Percentiles rank a stretch among this genome's conserved stretches.
Conservation (phyloP, 1,140 invertebrate species). For the Cardiocondyla obscurior region DNA sequence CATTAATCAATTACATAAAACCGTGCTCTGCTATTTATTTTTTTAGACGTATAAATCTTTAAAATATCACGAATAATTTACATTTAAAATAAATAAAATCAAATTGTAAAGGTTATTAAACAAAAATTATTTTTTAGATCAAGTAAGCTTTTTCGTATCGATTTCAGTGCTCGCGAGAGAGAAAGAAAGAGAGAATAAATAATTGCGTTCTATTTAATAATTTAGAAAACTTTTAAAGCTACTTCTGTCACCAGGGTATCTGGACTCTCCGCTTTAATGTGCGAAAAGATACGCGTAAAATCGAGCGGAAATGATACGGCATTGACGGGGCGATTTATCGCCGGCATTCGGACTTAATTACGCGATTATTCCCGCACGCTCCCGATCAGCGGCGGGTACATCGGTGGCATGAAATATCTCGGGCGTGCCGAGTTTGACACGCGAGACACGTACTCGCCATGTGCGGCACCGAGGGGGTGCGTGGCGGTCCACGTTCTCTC, state of each 20-base stretch:
- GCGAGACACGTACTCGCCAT: slow-evolving; percentile 41
- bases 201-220: too few relatives aligned
- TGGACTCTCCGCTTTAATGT: neutral
- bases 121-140: too few relatives aligned
- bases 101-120: too few relatives aligned
- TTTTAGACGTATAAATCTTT: neutral
- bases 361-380: slow-evolving; percentile 13
- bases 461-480: slow-evolving; percentile 7
- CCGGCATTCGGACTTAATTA: slow-evolving; percentile 24
- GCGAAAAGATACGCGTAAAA: neutral
- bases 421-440: slow-evolving; percentile 32
- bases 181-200: too few relatives aligned
- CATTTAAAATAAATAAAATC: too few relatives aligned
- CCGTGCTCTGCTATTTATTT: neutral
- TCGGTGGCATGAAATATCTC: slow-evolving; percentile 27
- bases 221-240: too few relatives aligned
- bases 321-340: slow-evolving; percentile 4
- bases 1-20: neutral
- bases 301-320: neutral
- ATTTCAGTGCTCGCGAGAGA: too few relatives aligned
- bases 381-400: neutral
- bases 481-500: neutral
- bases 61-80: too few relatives aligned
- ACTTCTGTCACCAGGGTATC: too few relatives aligned
- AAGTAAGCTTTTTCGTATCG: too few relatives aligned